Conservation (phyloP, 2,113 vertebrate genomes). For the Scomber colias region DNA sequence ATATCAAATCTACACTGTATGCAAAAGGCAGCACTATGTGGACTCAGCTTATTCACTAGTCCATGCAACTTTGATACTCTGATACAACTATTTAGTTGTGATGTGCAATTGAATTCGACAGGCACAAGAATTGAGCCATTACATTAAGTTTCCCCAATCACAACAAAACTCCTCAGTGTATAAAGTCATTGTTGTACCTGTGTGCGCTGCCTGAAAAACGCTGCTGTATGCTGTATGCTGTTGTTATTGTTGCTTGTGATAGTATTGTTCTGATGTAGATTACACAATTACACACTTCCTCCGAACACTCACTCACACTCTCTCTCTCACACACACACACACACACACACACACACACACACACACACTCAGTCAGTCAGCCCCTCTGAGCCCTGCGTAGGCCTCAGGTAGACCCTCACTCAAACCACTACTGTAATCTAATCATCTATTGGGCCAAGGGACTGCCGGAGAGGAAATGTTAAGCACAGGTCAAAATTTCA, state of each 20-base stretch:
- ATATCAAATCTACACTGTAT: slow-evolving; percentile 40
- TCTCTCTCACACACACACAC: background rate
- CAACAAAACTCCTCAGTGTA: background rate
- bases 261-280: slow-evolving; percentile 24
- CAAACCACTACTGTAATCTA: slow-evolving; percentile 61
- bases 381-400: slow-evolving; percentile 4
- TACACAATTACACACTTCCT: slow-evolving; percentile 13
- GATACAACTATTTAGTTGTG: background rate
- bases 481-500: slow-evolving; percentile 36
- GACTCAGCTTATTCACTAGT: background rate
- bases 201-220: background rate
- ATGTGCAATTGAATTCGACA: background rate
- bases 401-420: slow-evolving; percentile 32
- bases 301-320: too few relatives aligned
- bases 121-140: slow-evolving; percentile 4
- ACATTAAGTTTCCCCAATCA: background rate
- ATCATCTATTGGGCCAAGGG: slow-evolving; percentile 42
- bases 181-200: background rate
- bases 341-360: background rate
- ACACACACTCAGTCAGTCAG: background rate
- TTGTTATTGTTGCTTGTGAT: slow-evolving; percentile 13
- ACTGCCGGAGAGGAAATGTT: slow-evolving; percentile 30
- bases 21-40: background rate
- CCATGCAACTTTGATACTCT: background rate
- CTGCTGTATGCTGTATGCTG: background rate